Evolutionary conservation across 2,888 invertebrate species (phyloP), one percentile per base, ranked within the genome.

Genomic region (Eilema griseolum): DNA sequence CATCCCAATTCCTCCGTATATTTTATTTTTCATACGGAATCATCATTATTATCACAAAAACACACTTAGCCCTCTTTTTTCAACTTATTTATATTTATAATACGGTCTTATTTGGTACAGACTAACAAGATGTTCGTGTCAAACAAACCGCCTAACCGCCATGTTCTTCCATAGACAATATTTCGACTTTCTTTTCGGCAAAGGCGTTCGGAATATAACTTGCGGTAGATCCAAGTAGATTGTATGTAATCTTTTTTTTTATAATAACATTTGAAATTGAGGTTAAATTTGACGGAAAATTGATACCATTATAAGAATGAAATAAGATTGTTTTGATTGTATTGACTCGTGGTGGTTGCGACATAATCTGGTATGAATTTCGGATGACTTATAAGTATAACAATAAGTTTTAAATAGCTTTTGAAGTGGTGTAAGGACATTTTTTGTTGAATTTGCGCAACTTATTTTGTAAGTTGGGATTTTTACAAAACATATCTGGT

Each of bases 61-160:
- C 73, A 62, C 37, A 23, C 79, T 73, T 75, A 46, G 46, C 74
- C 59, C 8, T 20, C 67, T 78, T 79, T 85, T 88, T 89, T 86
- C 86, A 83, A 85, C 89, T 90, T 90, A 92, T 92, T 91, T 92
- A 91, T 93, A 93, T 93, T 93, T 93, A 93, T 92, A 93, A 91
- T 89, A 86, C 88, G 60, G 87, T 86, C 92, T 89, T 93, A 93
- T 93, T 93, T 93, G 92, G 94, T 87, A 85, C 85, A 88, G 85
- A 88, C 93, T 94, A 94, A 94, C 94, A 94, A 94, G 94, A 93
- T 92, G 92, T 93, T 91, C 84, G 85, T 87, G 92, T 91, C 92
- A 90, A 88, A 89, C 89, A 86, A 64, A 74, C 89, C 90, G 92
- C 90, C 90, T 87, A 89, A 89, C 84, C 82, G 78, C 82, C 75